These are phyloP conservation scores for Himalopsyche japonica DNA, from an alignment of 2,888 invertebrate species.

Conservation along the genomic window DNA sequence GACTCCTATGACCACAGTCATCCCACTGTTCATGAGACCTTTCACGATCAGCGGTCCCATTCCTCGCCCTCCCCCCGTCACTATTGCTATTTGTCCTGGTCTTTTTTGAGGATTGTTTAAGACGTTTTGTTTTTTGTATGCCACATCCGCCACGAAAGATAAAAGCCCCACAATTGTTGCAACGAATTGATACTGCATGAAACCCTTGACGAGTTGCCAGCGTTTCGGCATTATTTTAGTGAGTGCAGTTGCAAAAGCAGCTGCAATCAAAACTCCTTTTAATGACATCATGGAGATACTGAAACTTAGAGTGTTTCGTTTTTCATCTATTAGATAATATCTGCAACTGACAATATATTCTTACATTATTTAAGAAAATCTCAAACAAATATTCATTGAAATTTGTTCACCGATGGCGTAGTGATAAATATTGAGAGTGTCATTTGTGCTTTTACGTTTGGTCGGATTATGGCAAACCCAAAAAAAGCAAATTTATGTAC, in stretches of 20 bases:
- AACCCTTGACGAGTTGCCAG: background rate
- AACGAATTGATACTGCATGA: background rate
- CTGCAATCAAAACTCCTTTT: background rate
- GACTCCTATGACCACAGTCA: slow-evolving; percentile 75
- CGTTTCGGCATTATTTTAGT: background rate
- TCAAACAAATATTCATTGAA: no score
- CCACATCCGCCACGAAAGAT: background rate
- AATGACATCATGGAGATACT: background rate
- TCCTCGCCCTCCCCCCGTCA: slow-evolving; percentile 87
- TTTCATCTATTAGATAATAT: no score
- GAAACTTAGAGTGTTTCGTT: no score
- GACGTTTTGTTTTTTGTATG: background rate
- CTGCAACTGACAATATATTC: no score
- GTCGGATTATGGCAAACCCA: no score
- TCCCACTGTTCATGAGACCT: slow-evolving; percentile 74
- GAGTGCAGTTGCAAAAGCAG: background rate
- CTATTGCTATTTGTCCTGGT: slow-evolving; percentile 51
- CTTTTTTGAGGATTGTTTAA: background rate
- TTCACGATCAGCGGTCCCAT: slow-evolving; percentile 79
- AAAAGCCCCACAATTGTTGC: background rate
- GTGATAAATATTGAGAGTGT: no score
- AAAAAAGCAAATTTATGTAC: no score
- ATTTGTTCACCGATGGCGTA: no score
- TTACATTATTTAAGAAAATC: no score
- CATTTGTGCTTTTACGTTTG: no score